Conservation (phyloP, 2,797 vertebrate genomes). For the Betta splendens region DNA sequence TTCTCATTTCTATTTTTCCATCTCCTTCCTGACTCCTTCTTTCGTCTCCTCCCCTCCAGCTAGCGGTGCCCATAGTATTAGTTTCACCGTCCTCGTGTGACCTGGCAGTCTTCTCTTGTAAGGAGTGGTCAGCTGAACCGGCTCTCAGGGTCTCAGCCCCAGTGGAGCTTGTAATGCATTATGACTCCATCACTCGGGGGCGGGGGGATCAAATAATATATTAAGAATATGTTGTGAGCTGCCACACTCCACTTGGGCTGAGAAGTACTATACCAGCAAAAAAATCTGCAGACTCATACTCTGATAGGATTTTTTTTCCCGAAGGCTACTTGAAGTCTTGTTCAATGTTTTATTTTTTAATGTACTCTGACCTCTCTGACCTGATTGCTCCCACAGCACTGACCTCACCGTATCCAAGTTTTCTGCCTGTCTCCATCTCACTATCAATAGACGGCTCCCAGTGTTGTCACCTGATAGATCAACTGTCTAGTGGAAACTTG, state of each 20-base stretch:
- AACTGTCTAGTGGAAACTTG: constrained; percentile 52
- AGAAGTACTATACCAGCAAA: constrained; percentile 56
- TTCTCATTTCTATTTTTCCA: constrained; percentile 33
- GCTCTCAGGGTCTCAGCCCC: constrained; percentile 43
- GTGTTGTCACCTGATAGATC: constrained; percentile 63
- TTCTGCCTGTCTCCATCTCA: constrained; percentile 15
- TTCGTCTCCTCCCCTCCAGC: constrained; percentile 25
- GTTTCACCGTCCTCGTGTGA: constrained; percentile 55
- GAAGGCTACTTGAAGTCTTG: constrained; percentile 28
- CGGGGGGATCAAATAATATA: constrained; percentile 64
- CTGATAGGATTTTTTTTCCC: constrained; percentile 14
- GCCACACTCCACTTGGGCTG: constrained; percentile 52
- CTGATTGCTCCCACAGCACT: constrained; percentile 28
- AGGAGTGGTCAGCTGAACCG: constrained; percentile 61
- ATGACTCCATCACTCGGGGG: constrained; percentile 46
- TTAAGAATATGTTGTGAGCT: constrained; percentile 58
- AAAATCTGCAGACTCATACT: constrained; percentile 58
- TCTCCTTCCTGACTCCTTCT: constrained; percentile 5
- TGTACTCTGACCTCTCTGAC: constrained; percentile 47
- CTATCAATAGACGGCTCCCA: constrained; percentile 12
- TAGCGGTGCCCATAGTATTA: constrained; percentile 42
- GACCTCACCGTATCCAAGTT: constrained; percentile 19
- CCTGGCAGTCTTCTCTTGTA: constrained; percentile 40
- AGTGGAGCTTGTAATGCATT: constrained; percentile 54
- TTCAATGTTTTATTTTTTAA: constrained; percentile 66